Base-by-base conservation (phyloP, 2,888 invertebrate genomes). In the Perizoma flavofasciatum region DNA sequence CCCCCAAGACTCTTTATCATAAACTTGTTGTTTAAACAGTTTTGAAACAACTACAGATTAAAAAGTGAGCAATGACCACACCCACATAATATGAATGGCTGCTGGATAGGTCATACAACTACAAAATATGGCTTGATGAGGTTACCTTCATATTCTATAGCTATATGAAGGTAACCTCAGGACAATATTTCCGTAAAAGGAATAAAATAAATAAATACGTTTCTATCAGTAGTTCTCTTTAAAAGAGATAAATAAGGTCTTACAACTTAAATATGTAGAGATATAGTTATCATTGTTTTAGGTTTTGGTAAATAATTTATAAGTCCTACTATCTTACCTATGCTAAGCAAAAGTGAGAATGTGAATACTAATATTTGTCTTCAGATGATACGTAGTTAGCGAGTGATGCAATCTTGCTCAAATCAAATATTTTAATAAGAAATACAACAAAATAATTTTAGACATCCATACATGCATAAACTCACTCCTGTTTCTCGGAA, bases 341-440 rank as follows among this genome's bases (percentile, higher is more conserved):
- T 22, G 22, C 3, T 45, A 34, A n/a, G 45, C 32, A 44, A 49
- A 51, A 39, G 39, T 44, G 6, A 32, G 7, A 53, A 8, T 46
- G 39, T 44, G 22, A 53, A 53, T n/a, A 53, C 52, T 41, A 49
- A 49, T 49, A 49, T 49, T 49, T 49, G 49, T 6, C 41, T 41
- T 40, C 22, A 41, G 41, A 49, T 49, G 22, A 9, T 37, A 37
- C 5, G 41, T 39, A 7, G 1, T 7, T 32, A 22, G 4, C 5
- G 1, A 10, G 5, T 49, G 33, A 41, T 41, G 49, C n/a, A 41
- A 49, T 33, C 41, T 32, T 22, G 44, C 6, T 1, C 41, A 10
- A 41, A 10, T n/a, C 10, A 41, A 41, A 41, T 10, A 41, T 10
- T 41, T 41, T n/a, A 41, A 9, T 39, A 9, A 39, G 7, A 39